A percentile compares a stretch with the other conserved stretches of the same genome.
These are phyloP conservation scores for Castor canadensis DNA, from an alignment of 2,113 vertebrate species.

Conservation along the genomic window DNA sequence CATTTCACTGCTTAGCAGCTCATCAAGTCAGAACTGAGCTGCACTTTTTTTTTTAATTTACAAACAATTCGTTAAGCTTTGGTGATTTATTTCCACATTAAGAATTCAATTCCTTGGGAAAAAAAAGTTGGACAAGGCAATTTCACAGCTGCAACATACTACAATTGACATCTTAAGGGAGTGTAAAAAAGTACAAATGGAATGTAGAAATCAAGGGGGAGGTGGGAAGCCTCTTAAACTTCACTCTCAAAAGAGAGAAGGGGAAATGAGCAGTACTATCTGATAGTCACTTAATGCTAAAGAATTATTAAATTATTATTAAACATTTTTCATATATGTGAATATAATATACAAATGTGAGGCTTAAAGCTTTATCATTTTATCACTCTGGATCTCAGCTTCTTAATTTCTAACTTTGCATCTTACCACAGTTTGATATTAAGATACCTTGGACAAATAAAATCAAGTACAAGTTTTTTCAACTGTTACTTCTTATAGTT, in stretches of 20 bases:
- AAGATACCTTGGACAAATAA: neutral
- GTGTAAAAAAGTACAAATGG: slow-evolving; percentile 6
- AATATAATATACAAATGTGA: neutral
- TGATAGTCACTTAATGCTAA: neutral
- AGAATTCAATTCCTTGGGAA: neutral
- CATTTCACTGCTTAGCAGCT: neutral
- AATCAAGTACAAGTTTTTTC: neutral
- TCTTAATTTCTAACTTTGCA: neutral
- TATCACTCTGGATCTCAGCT: neutral
- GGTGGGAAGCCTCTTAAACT: neutral
- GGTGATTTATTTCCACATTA: neutral
- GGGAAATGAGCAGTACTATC: neutral
- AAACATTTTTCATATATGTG: too few species aligned
- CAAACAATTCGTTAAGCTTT: fast-evolving
- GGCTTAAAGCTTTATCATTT: neutral
- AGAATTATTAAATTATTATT: neutral
- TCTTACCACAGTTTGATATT: neutral
- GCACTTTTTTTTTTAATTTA: neutral
- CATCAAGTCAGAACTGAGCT: neutral
- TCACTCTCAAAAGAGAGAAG: neutral
- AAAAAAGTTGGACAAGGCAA: neutral
- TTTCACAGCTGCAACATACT: neutral
- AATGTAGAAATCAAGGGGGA: neutral
- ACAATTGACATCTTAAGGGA: neutral
- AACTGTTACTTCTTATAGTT: neutral